These are phyloP conservation scores for Tenthredo livida DNA, from an alignment of 2,888 invertebrate genomes.

Conservation along the genomic window DNA sequence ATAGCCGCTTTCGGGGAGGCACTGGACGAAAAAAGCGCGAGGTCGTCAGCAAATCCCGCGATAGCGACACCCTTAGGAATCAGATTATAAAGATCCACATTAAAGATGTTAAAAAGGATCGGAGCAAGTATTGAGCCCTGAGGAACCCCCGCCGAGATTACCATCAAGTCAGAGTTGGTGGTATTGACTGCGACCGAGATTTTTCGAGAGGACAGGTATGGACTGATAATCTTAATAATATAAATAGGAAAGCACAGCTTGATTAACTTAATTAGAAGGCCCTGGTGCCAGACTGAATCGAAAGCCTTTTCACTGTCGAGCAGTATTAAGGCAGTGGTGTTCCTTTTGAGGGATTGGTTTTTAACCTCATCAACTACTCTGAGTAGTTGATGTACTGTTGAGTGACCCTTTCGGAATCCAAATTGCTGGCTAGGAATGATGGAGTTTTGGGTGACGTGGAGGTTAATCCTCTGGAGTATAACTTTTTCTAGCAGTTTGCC, in stretches of 20 bases:
- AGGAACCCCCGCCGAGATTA: neutral
- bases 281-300: neutral
- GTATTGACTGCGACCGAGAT: slow-evolving; percentile 25
- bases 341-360: neutral
- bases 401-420: neutral
- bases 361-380: neutral
- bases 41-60: too few species aligned
- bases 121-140: slow-evolving; percentile 57
- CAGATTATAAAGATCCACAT: neutral
- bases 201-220: slow-evolving; percentile 37
- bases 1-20: neutral
- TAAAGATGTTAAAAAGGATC: slow-evolving; percentile 36
- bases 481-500: slow-evolving; percentile 55
- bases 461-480: too few species aligned
- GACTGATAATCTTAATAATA: neutral
- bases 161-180: neutral
- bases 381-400: neutral
- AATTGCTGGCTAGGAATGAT: neutral
- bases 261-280: neutral
- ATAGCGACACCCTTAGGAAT: neutral
- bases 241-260: neutral
- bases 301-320: slow-evolving; percentile 22
- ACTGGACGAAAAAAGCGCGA: too few species aligned
- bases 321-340: neutral
- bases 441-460: neutral